Base-by-base conservation (phyloP, 2,888 invertebrate genomes). In the Tridacna gigas region DNA sequence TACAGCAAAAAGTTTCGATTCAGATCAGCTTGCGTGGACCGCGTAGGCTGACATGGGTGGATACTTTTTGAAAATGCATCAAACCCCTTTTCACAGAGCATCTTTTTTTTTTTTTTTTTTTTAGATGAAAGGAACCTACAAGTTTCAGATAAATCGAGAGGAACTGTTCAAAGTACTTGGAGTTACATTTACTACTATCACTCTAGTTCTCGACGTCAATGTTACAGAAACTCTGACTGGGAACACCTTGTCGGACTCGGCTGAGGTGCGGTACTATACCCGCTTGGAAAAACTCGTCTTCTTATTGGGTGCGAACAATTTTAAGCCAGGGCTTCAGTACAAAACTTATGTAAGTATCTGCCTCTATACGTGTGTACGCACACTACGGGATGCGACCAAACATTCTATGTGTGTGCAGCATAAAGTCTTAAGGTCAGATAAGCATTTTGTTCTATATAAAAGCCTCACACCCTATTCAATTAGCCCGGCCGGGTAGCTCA, bases 171-270 rank as follows among this genome's bases (percentile, higher is more conserved):
- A 0, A 15, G 71, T 51, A 15, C 5, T 71, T 0, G 25, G 26
- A 15, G n/a, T 71, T 12, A 25, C 25, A 26, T n/a, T n/a, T n/a
- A 45, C 11, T 51, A 9, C 51, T 18, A 51, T 51, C 25, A 48
- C 71, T 7, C 4, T 71, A 25, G 13, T 18, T 18, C 0, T 71
- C 0, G 22, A 51, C 48, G 71, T 71, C 15, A 71, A 71, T 47
- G 71, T 71, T 2, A 71, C 71, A 22, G 71, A 71, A 26, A 71
- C 51, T n/a, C n/a, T 71, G 22, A 51, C 71, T 18, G 71, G 51
- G 11, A 71, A 71, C 51, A 71, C 51, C 22, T 18, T 47, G 51
- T 48, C 48, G 0, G 71, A 25, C 18, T 51, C 25, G 12, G 48
- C 51, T 18, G 71, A 71, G 13, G 5, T 71, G 2, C 48, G 13